phyloP scores from a whole-genome alignment of 1,140 invertebrate genomes.

The Hyposmocoma kahamanoa region DNA sequence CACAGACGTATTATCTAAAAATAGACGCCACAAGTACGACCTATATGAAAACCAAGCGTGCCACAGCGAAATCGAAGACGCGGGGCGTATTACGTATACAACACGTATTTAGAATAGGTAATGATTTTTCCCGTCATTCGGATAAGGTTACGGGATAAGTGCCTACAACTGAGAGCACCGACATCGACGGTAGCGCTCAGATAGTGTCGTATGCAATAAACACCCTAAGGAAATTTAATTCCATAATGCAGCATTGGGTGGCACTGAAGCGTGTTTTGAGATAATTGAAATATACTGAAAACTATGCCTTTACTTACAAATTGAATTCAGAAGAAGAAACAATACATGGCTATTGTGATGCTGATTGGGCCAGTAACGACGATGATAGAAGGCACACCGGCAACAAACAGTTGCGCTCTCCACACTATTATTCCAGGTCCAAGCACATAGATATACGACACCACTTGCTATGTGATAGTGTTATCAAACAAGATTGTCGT shows the following conservation, averaged over 20 bases:
- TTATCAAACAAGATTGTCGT: background rate
- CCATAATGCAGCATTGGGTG: constrained; percentile 1
- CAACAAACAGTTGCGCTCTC: constrained; percentile 26
- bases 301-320: constrained; percentile 34
- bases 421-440: background rate
- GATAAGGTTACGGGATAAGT: too few species aligned
- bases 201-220: constrained; percentile 3
- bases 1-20: too few species aligned
- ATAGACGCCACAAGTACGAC: too few species aligned
- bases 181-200: too few species aligned
- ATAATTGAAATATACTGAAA: constrained; percentile 1
- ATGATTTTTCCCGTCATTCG: too few species aligned
- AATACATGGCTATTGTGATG: constrained; percentile 43
- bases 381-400: constrained; percentile 12
- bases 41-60: too few species aligned
- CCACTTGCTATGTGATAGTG: background rate
- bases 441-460: background rate
- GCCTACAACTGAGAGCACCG: too few species aligned
- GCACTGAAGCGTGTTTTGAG: background rate
- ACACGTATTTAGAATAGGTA: too few species aligned
- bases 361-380: constrained; percentile 39
- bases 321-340: constrained; percentile 19
- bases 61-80: too few species aligned
- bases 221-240: constrained; percentile 15
- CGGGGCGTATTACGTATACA: too few species aligned